Evolutionary conservation across 2,797 vertebrate genomes (phyloP).

Genomic region (Pterois miles): DNA sequence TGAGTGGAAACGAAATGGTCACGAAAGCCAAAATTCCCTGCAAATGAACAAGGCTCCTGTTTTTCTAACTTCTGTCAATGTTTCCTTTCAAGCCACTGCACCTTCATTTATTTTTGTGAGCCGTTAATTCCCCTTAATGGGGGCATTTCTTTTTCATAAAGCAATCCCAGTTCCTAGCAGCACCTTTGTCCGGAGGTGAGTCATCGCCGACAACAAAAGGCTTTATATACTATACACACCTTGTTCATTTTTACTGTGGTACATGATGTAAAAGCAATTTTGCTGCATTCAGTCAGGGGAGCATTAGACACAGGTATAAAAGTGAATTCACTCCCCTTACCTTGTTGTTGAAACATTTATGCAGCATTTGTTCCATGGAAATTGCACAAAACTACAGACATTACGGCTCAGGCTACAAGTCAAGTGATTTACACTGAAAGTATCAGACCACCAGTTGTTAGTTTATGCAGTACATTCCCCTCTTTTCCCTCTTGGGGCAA

Average conservation of each 20-base stretch:
- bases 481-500: neutral
- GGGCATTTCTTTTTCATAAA: conserved; percentile 61
- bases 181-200: conserved; percentile 55
- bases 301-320: conserved; percentile 60
- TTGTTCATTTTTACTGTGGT: conserved; percentile 59
- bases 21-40: conserved; percentile 32
- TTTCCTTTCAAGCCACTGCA: conserved; percentile 54
- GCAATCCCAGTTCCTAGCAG: conserved; percentile 51
- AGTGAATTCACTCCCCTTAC: conserved; percentile 33
- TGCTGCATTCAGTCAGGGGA: conserved; percentile 45
- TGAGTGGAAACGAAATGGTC: conserved; percentile 36
- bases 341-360: conserved; percentile 48
- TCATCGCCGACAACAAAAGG: conserved; percentile 55
- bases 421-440: conserved; percentile 17
- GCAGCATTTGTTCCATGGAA: conserved; percentile 26
- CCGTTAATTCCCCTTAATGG: conserved; percentile 70
- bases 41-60: conserved; percentile 54
- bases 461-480: neutral
- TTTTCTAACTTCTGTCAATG: conserved; percentile 62
- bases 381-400: conserved; percentile 11
- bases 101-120: conserved; percentile 59
- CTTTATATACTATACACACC: conserved; percentile 49
- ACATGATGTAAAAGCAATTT: conserved; percentile 46
- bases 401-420: conserved; percentile 12
- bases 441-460: conserved; percentile 22